Evolutionary conservation across 2,888 invertebrate genomes (phyloP).

Genomic region (Malacosoma neustria): DNA sequence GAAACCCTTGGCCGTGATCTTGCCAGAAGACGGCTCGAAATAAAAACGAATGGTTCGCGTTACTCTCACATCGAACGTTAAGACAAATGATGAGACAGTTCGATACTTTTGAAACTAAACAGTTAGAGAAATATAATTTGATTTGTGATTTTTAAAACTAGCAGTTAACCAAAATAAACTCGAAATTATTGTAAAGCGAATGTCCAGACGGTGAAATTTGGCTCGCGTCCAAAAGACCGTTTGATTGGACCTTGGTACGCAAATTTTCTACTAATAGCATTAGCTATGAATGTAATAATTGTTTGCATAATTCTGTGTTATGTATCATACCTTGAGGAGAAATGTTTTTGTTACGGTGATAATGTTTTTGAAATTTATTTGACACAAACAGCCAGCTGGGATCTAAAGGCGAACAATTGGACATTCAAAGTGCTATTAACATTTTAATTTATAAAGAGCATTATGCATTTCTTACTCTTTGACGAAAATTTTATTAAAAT

Average conservation of each 20-base stretch:
- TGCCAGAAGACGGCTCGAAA: constrained; percentile 1
- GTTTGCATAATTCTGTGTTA: constrained; percentile 11
- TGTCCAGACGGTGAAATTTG: constrained; percentile 42
- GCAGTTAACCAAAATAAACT: constrained; percentile 37
- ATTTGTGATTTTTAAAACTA: constrained; percentile 28
- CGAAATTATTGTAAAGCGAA: constrained; percentile 30
- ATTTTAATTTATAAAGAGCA: too few relatives aligned
- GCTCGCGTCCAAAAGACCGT: constrained; percentile 32
- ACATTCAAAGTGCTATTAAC: too few relatives aligned
- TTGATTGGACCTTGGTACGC: constrained; percentile 43
- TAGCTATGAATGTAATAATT: constrained; percentile 13
- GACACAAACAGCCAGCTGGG: neutral
- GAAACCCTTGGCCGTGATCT: constrained; percentile 4
- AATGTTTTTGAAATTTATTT: neutral
- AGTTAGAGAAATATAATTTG: constrained; percentile 19
- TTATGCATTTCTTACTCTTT: too few relatives aligned
- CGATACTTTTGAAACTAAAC: constrained; percentile 8
- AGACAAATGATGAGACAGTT: constrained; percentile 3
- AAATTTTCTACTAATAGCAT: constrained; percentile 27
- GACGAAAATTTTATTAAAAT: too few relatives aligned
- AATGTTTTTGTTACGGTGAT: constrained; percentile 11
- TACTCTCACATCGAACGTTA: constrained; percentile 2
- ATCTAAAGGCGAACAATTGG: neutral
- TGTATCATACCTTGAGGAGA: constrained; percentile 10
- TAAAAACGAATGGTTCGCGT: constrained; percentile 2